phyloP scores from a whole-genome alignment of 2,797 vertebrate species.

The Gymnodraco acuticeps region DNA sequence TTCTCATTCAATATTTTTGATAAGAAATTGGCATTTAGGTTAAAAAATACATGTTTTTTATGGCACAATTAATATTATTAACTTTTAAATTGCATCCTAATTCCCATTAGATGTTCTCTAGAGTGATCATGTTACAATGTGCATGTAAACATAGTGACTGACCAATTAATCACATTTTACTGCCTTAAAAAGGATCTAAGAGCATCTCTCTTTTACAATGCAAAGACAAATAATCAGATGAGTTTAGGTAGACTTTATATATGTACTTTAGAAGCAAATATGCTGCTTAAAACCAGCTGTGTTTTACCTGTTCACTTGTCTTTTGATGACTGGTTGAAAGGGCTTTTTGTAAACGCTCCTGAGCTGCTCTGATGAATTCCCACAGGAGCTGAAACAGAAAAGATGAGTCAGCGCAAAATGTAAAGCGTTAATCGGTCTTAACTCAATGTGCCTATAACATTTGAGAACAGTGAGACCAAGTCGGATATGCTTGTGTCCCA shows the following conservation, averaged over 20 bases:
- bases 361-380: slow-evolving; percentile 49
- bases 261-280: slow-evolving; percentile 7
- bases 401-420: slow-evolving; percentile 31
- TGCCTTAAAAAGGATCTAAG: slow-evolving; percentile 75
- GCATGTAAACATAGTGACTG: slow-evolving; percentile 33
- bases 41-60: too few species aligned
- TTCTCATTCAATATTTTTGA: background rate
- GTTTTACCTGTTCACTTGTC: slow-evolving; percentile 42
- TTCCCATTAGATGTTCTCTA: background rate
- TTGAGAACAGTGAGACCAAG: slow-evolving; percentile 53
- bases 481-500: slow-evolving; percentile 28
- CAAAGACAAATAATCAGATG: slow-evolving; percentile 6
- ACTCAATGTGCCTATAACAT: slow-evolving; percentile 77
- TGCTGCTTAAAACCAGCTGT: slow-evolving; percentile 46
- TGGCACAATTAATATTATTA: too few species aligned
- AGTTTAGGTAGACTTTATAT: slow-evolving; percentile 4
- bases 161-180: slow-evolving; percentile 44
- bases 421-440: slow-evolving; percentile 54
- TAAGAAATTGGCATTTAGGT: background rate
- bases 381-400: slow-evolving; percentile 40
- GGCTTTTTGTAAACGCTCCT: slow-evolving; percentile 29
- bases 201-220: slow-evolving; percentile 48
- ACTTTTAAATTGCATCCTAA: background rate
- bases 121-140: slow-evolving; percentile 25
- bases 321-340: slow-evolving; percentile 21